Percentiles rank a stretch among this genome's conserved stretches.
These are phyloP conservation scores for Perccottus glenii DNA, from an alignment of 2,113 vertebrate species.

Conservation along the genomic window DNA sequence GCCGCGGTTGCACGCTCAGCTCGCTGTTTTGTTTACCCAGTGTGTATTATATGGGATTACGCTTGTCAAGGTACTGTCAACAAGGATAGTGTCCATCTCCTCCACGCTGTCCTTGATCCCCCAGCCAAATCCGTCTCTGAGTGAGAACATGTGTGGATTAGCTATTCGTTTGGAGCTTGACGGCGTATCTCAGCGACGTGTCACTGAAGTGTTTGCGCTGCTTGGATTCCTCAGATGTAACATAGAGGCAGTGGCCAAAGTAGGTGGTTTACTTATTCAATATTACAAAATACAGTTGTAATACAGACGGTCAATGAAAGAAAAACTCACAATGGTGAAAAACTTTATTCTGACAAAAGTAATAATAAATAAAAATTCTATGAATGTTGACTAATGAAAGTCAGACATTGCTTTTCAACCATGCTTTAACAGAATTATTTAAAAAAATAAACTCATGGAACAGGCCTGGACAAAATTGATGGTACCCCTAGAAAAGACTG, in stretches of 20 bases:
- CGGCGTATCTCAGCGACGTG: conserved; percentile 57
- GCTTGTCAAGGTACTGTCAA: conserved; percentile 84
- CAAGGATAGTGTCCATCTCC: conserved; percentile 80
- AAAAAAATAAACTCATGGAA: no score
- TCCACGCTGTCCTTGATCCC: conserved; percentile 76
- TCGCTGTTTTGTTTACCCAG: conserved; percentile 76
- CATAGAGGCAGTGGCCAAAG: conserved; percentile 34
- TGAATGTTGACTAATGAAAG: no score
- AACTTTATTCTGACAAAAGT: no score
- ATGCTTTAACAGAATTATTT: no score
- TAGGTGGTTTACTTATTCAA: background rate
- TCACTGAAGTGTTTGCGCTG: conserved; percentile 47
- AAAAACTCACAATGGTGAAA: no score
- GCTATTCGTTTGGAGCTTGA: conserved; percentile 56
- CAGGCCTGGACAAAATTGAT: no score
- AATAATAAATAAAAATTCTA: no score
- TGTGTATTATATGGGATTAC: conserved; percentile 77
- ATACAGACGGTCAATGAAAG: no score
- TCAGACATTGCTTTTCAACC: no score
- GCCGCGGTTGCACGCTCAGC: conserved; percentile 71
- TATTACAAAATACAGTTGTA: no score
- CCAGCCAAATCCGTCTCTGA: conserved; percentile 72
- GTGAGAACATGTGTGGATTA: conserved; percentile 80
- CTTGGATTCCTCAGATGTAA: conserved; percentile 56
- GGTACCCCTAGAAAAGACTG: no score